These are phyloP conservation scores for Uria lomvia DNA, from an alignment of 2,113 vertebrate species.

Conservation along the genomic window DNA sequence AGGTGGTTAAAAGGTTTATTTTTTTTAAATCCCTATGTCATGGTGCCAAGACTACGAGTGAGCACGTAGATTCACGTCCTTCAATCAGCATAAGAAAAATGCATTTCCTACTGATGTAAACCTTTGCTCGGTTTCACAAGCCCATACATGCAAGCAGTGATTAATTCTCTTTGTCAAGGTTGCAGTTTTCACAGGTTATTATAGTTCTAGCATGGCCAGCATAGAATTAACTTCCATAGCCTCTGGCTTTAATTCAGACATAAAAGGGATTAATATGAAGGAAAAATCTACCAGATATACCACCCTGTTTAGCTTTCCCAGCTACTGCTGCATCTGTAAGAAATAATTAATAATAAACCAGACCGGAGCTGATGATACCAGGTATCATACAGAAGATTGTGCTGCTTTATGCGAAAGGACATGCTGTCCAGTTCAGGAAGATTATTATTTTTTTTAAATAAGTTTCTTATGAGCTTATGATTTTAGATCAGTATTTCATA, in stretches of 20 bases:
- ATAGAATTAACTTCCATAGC: conserved; percentile 58
- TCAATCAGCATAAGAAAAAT: conserved; percentile 33
- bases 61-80: background rate
- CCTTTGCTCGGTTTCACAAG: background rate
- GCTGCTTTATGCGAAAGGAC: background rate
- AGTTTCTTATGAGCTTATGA: background rate
- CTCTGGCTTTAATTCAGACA: conserved; percentile 54
- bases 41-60: background rate
- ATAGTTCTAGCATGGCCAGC: conserved; percentile 6
- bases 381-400: background rate
- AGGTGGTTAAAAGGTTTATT: background rate
- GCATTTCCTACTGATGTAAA: conserved; percentile 42
- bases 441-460: background rate
- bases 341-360: conserved; percentile 21
- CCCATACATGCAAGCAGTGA: background rate
- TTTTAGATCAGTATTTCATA: conserved; percentile 22
- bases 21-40: background rate
- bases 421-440: background rate
- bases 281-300: conserved; percentile 4
- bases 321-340: background rate
- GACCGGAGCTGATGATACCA: background rate
- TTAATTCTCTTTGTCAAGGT: conserved; percentile 52
- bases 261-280: conserved; percentile 56
- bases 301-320: background rate
- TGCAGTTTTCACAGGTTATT: conserved; percentile 58